A percentile compares a stretch with the other conserved stretches of the same genome.
phyloP scores from a whole-genome alignment of 2,888 invertebrate species.

The Palloptera scutellata region DNA sequence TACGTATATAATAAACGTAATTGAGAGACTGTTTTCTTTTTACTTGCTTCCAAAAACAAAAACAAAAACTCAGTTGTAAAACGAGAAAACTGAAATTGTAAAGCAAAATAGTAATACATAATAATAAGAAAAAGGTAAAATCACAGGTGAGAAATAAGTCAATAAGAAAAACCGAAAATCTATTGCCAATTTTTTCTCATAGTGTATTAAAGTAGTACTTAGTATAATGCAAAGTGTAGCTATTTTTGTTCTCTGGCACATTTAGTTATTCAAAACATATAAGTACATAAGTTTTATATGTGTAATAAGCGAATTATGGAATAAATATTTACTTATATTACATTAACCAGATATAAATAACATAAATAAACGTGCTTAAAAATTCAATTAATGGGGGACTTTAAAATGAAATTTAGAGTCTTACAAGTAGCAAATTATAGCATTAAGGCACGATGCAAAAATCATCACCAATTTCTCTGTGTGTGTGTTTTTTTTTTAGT shows the following conservation, averaged over 20 bases:
- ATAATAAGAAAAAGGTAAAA: conserved; percentile 42
- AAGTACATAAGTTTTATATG: conserved; percentile 2
- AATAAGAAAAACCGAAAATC: conserved; percentile 38
- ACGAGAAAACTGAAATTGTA: conserved; percentile 13
- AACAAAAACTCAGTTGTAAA: neutral
- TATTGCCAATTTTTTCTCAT: conserved; percentile 62
- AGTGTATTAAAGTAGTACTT: conserved; percentile 47
- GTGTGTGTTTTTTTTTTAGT: too few relatives aligned
- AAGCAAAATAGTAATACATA: conserved; percentile 44
- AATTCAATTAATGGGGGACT: too few relatives aligned
- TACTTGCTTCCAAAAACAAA: neutral
- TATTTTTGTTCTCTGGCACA: conserved; percentile 21
- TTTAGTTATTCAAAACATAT: conserved; percentile 14
- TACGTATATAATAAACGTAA: too few relatives aligned
- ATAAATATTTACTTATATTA: conserved; percentile 8
- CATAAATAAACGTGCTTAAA: too few relatives aligned
- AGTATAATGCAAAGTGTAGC: conserved; percentile 11
- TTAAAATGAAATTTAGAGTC: too few relatives aligned
- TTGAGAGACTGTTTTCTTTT: too few relatives aligned
- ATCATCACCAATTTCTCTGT: too few relatives aligned
- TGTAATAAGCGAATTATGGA: conserved; percentile 5
- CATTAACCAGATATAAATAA: too few relatives aligned
- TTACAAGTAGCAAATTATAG: too few relatives aligned
- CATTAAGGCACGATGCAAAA: too few relatives aligned
- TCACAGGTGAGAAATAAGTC: conserved; percentile 18